Evolutionary conservation across 2,888 invertebrate genomes (phyloP).

Genomic region (Arrhopalites spinosus): DNA sequence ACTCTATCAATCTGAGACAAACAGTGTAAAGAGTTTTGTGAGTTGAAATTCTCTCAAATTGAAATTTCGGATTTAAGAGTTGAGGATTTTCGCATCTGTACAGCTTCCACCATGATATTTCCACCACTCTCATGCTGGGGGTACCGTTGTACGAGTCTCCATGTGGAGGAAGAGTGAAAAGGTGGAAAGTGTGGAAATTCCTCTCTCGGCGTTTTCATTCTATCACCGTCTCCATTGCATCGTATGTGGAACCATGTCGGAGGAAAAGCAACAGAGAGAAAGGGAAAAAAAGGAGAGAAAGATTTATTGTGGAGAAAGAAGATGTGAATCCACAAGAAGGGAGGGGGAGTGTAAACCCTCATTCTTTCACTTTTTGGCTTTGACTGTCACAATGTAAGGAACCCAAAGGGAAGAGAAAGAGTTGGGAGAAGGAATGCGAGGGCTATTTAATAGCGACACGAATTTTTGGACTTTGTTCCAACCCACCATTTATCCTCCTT

Average conservation of each 20-base stretch:
- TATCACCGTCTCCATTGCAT: not conserved
- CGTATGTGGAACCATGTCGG: not conserved
- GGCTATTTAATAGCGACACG: conserved; percentile 18
- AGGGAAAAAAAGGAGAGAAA: not conserved
- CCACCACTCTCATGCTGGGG: no score
- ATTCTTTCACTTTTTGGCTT: conserved; percentile 19
- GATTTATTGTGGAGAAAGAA: conserved; percentile 29
- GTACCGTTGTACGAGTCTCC: no score
- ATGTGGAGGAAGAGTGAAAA: not conserved
- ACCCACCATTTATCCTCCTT: no score
- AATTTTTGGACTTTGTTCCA: no score
- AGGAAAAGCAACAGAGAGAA: conserved; percentile 4
- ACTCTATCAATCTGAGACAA: conserved; percentile 1
- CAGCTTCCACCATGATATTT: not conserved
- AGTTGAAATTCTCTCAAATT: not conserved
- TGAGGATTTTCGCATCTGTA: conserved; percentile 7
- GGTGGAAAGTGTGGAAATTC: conserved; percentile 15
- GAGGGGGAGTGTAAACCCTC: conserved; percentile 1
- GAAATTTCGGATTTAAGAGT: conserved; percentile 5
- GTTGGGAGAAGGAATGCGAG: not conserved
- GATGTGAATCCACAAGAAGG: conserved; percentile 31
- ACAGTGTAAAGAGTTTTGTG: not conserved
- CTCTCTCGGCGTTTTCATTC: not conserved
- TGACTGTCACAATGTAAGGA: no score
- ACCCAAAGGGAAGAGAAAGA: no score